Evolutionary conservation across 2,888 invertebrate genomes (phyloP).

Genomic region (Leptopilina syphax): DNA sequence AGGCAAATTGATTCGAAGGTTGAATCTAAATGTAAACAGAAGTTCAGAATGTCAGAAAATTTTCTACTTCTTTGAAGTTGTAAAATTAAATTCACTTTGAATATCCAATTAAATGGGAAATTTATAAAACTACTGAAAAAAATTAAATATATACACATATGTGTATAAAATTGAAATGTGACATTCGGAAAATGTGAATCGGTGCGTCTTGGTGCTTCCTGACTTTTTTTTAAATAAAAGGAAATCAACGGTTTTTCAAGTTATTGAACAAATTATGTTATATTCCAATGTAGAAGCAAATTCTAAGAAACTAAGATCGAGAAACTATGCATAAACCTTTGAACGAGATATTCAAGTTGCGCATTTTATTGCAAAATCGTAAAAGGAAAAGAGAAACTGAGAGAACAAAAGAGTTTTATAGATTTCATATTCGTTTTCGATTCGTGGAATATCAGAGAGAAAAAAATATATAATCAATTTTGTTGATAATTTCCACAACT

Average conservation of each 20-base stretch:
- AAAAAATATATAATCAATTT: constrained; percentile 20
- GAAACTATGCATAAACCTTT: constrained; percentile 35
- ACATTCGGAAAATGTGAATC: constrained; percentile 22
- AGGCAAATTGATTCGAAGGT: not conserved
- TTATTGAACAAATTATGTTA: constrained; percentile 20
- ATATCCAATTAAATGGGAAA: constrained; percentile 24
- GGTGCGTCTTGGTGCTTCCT: not conserved
- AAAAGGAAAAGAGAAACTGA: constrained; percentile 29
- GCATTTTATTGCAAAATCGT: constrained; percentile 38
- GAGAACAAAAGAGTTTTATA: constrained; percentile 27
- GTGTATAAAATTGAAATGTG: not conserved
- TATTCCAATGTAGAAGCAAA: not conserved
- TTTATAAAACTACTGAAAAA: not conserved
- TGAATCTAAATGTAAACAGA: not conserved
- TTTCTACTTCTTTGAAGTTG: not conserved
- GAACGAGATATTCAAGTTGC: constrained; percentile 22
- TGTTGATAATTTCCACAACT: not conserved
- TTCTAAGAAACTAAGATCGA: constrained; percentile 18
- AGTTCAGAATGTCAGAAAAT: not conserved
- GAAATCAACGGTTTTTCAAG: constrained; percentile 5
- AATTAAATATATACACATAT: not conserved
- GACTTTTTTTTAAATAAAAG: constrained; percentile 11
- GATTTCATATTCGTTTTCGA: not conserved
- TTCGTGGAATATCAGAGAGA: not conserved
- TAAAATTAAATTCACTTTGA: constrained; percentile 19